phyloP scores from a whole-genome alignment of 1,140 invertebrate species.

The Rhagoletis pomonella region DNA sequence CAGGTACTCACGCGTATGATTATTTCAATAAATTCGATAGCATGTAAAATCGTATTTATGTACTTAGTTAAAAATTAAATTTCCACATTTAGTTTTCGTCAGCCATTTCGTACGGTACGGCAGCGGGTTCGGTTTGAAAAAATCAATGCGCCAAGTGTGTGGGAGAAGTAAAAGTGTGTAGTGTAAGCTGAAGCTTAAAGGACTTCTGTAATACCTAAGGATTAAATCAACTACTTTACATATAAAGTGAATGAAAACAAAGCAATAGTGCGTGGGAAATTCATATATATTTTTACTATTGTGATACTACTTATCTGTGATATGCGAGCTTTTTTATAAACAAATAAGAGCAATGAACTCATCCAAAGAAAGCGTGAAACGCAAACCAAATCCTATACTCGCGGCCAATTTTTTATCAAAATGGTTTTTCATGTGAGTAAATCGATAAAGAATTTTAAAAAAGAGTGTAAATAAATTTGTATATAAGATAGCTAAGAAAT shows the following conservation, averaged over 20 bases:
- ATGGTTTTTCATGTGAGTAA: conserved; percentile 72
- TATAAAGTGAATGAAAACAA: neutral
- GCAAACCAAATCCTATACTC: conserved; percentile 69
- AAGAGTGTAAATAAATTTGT: neutral
- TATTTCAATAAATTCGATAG: conserved; percentile 22
- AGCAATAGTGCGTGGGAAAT: neutral
- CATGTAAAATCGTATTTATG: conserved; percentile 2
- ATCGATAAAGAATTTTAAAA: neutral
- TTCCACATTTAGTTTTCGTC: neutral
- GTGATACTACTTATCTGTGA: neutral
- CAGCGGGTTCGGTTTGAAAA: neutral
- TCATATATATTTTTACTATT: neutral
- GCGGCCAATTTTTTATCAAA: conserved; percentile 71
- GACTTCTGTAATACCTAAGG: neutral
- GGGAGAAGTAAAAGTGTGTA: neutral
- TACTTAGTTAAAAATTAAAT: conserved; percentile 3
- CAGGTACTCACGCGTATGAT: neutral
- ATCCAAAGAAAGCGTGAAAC: conserved; percentile 58
- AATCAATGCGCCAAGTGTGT: neutral
- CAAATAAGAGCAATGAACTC: conserved; percentile 49
- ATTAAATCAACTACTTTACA: neutral
- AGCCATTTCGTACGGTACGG: conserved; percentile 14
- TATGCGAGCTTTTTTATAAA: neutral
- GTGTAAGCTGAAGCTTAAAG: neutral
- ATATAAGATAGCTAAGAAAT: no score